Conservation (phyloP, 2,113 vertebrate genomes). For the Meriones unguiculatus region DNA sequence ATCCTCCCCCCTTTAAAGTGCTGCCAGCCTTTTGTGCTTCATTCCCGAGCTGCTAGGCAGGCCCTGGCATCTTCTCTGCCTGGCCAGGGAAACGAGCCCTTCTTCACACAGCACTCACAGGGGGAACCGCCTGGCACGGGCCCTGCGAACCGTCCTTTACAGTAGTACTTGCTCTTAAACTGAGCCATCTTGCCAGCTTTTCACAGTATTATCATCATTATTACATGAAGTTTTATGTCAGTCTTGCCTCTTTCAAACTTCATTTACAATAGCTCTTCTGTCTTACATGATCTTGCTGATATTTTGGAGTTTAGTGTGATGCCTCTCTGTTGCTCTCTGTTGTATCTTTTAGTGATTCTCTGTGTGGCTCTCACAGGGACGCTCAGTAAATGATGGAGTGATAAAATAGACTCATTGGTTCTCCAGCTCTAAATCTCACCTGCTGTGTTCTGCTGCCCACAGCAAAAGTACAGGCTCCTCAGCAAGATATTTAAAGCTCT, state of each 20-base stretch:
- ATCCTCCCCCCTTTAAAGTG: neutral
- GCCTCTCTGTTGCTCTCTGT: neutral
- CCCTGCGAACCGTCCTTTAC: neutral
- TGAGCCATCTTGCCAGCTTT: neutral
- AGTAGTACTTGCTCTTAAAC: neutral
- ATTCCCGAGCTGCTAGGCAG: neutral
- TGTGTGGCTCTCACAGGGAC: neutral
- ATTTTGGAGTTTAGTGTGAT: neutral
- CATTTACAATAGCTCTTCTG: neutral
- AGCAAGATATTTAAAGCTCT: constrained; percentile 11
- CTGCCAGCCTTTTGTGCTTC: neutral
- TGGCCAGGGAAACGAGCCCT: neutral
- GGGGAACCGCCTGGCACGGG: neutral
- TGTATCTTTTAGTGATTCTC: neutral
- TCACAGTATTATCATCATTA: neutral
- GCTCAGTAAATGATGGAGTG: neutral
- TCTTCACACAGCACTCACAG: neutral
- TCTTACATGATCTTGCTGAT: neutral
- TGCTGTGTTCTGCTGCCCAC: neutral
- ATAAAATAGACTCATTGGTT: neutral
- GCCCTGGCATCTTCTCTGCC: neutral
- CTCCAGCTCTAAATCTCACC: neutral
- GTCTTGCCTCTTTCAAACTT: neutral
- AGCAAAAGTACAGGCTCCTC: neutral
- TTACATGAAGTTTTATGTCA: neutral